Evolutionary conservation across 1,140 invertebrate species (phyloP).

Genomic region (Tetragonula clypearis): DNA sequence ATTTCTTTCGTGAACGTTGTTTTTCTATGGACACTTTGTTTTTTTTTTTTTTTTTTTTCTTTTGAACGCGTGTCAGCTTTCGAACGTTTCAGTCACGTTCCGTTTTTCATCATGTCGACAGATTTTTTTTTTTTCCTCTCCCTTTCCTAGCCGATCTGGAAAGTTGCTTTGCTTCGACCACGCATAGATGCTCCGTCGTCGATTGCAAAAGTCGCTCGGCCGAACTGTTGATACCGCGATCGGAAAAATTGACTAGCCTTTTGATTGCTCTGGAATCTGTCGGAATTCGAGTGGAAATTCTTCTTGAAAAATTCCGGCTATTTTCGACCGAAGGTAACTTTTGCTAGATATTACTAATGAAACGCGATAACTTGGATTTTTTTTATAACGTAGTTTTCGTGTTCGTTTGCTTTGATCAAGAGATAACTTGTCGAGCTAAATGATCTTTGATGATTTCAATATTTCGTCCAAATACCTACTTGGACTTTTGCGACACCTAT

Average conservation of each 20-base stretch:
- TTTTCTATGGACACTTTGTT: no score
- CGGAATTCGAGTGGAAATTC: neutral
- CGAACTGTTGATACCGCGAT: neutral
- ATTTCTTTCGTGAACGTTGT: no score
- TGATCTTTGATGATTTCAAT: no score
- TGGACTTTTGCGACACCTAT: no score
- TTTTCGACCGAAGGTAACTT: neutral
- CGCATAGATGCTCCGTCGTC: neutral
- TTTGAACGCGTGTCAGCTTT: no score
- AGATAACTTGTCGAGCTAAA: no score
- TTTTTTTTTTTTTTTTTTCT: no score
- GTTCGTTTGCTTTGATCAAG: no score
- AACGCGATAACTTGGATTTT: no score
- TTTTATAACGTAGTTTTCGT: no score
- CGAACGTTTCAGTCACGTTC: neutral
- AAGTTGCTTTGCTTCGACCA: neutral
- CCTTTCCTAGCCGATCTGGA: neutral
- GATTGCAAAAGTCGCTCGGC: neutral
- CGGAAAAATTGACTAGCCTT: neutral
- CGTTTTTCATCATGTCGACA: neutral
- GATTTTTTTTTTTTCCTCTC: neutral
- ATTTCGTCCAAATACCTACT: no score
- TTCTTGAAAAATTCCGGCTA: neutral
- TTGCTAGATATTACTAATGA: no score
- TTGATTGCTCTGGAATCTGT: neutral